Percentiles rank a stretch among this genome's conserved stretches.
These are phyloP conservation scores for Tichodroma muraria DNA, from an alignment of 2,113 vertebrate species.

Conservation along the genomic window DNA sequence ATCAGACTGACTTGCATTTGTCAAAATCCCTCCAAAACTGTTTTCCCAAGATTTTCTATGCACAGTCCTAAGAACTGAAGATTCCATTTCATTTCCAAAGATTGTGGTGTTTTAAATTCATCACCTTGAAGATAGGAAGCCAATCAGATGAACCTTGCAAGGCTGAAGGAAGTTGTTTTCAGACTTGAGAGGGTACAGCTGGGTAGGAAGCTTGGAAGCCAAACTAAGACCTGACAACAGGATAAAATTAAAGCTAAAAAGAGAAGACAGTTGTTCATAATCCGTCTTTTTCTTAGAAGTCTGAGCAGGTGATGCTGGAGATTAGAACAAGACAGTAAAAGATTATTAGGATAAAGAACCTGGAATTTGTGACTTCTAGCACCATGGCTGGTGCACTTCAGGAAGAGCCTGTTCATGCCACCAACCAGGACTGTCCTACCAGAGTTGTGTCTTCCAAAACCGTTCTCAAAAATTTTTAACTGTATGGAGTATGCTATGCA, in stretches of 20 bases:
- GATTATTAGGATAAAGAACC: background rate
- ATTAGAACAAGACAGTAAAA: background rate
- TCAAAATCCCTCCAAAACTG: background rate
- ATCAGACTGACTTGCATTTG: background rate
- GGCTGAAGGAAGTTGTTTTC: background rate
- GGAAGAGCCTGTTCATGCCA: background rate
- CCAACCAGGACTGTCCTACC: background rate
- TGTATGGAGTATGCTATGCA: conserved; percentile 27
- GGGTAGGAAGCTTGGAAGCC: background rate
- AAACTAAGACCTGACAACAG: background rate
- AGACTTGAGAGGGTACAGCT: background rate
- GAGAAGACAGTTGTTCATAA: background rate
- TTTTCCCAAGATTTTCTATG: background rate
- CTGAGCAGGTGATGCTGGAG: background rate
- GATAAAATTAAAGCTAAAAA: background rate
- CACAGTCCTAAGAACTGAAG: background rate
- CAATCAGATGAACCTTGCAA: background rate
- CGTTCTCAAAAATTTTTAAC: background rate
- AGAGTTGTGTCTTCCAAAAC: background rate
- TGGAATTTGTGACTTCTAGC: background rate
- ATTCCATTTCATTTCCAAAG: background rate
- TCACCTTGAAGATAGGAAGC: background rate
- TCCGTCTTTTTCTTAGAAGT: background rate
- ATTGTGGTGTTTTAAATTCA: background rate
- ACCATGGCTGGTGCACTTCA: background rate